Evolutionary conservation across 2,113 vertebrate species (phyloP).

Genomic region (Tenrec ecaudatus): DNA sequence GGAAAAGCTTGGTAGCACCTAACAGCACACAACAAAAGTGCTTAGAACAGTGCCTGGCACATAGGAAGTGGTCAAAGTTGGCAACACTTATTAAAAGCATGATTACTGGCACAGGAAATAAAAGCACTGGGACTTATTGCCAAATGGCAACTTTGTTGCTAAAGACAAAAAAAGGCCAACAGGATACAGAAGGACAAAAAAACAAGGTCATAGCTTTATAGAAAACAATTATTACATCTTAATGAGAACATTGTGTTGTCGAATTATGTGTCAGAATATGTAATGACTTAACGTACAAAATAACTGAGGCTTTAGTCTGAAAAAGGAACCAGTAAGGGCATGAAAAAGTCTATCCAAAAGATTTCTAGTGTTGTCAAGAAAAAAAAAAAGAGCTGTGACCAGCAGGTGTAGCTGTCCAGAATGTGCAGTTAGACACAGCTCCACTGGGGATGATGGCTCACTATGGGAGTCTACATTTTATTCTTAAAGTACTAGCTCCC

Average conservation of each 20-base stretch:
- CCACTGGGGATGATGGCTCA: not conserved
- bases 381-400: not conserved
- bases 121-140: not conserved
- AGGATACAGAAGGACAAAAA: not conserved
- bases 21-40: not conserved
- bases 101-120: constrained; percentile 11
- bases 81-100: constrained; percentile 10
- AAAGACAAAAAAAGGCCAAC: not conserved
- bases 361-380: not conserved
- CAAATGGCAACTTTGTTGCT: not conserved
- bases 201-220: not conserved
- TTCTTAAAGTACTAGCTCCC: not conserved
- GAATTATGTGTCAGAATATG: not conserved
- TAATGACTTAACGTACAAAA: constrained; percentile 7
- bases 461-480: not conserved
- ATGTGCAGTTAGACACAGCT: not conserved
- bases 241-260: not conserved
- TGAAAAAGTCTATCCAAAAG: not conserved
- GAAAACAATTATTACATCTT: not conserved
- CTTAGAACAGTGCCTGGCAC: not conserved
- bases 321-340: not conserved
- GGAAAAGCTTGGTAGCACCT: too few species aligned
- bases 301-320: not conserved
- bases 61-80: not conserved
- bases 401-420: constrained; percentile 22